These are phyloP conservation scores for Eupithecia vulgata DNA, from an alignment of 2,888 invertebrate genomes.

Conservation along the genomic window DNA sequence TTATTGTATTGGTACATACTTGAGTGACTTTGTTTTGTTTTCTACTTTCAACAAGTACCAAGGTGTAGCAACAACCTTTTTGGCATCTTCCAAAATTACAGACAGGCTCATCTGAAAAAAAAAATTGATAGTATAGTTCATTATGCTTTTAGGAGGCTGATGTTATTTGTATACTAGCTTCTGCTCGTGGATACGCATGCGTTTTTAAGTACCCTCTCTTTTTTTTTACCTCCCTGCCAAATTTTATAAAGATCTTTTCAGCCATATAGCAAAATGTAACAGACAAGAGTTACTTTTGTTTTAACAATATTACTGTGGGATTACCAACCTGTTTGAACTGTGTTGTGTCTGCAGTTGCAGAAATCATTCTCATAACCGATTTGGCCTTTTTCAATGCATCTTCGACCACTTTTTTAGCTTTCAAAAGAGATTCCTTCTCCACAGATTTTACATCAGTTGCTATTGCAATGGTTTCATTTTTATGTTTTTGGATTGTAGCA, in stretches of 20 bases:
- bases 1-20: slow-evolving; percentile 56
- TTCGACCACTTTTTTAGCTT: slow-evolving; percentile 60
- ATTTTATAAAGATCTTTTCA: too few species aligned
- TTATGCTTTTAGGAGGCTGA: not conserved
- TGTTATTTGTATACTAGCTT: not conserved
- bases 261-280: too few species aligned
- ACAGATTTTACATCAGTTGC: slow-evolving; percentile 60
- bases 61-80: slow-evolving; percentile 58
- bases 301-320: slow-evolving; percentile 37
- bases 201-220: too few species aligned
- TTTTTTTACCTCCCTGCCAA: too few species aligned
- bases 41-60: slow-evolving; percentile 71
- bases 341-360: slow-evolving; percentile 51
- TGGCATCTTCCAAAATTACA: slow-evolving; percentile 64
- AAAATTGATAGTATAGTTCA: not conserved
- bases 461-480: slow-evolving; percentile 68
- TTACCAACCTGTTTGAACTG: slow-evolving; percentile 58
- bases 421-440: slow-evolving; percentile 64
- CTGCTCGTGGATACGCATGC: too few species aligned
- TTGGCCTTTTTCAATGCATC: slow-evolving; percentile 62
- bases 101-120: slow-evolving; percentile 67
- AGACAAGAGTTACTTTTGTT: too few species aligned
- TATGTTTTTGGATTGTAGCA: slow-evolving; percentile 80
- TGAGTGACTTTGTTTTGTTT: slow-evolving; percentile 54
- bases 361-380: slow-evolving; percentile 54